Percentiles rank a stretch among this genome's conserved stretches.
Conservation (phyloP, 1,140 invertebrate species). For the Ylistrum balloti region DNA sequence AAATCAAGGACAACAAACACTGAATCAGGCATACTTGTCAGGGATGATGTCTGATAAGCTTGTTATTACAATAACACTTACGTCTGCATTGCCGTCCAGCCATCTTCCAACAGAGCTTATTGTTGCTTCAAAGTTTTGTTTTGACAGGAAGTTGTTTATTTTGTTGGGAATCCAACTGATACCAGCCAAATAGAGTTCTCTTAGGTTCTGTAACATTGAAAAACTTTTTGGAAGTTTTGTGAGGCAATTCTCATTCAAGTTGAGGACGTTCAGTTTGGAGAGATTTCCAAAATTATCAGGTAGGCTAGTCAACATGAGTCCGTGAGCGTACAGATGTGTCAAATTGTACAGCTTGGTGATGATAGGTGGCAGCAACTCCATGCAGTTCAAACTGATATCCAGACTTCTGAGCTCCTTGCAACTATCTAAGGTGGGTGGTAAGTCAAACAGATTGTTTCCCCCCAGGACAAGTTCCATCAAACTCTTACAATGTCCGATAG, state of each 20-base stretch:
- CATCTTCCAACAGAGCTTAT: slow-evolving; percentile 56
- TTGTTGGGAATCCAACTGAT: slow-evolving; percentile 62
- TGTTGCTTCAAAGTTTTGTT: slow-evolving; percentile 44
- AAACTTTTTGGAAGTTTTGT: slow-evolving; percentile 71
- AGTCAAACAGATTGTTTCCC: slow-evolving; percentile 66
- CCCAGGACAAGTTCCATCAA: slow-evolving; percentile 60
- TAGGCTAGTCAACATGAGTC: slow-evolving; percentile 67
- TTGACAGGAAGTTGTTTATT: not conserved
- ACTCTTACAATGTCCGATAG: slow-evolving; percentile 68
- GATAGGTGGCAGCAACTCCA: slow-evolving; percentile 61
- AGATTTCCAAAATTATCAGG: slow-evolving; percentile 73
- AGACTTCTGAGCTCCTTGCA: slow-evolving; percentile 63
- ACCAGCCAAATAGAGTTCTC: slow-evolving; percentile 71
- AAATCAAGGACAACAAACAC: too few species aligned
- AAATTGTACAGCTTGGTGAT: slow-evolving; percentile 67
- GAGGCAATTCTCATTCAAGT: slow-evolving; percentile 72
- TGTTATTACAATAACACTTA: slow-evolving; percentile 68
- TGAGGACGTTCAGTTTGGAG: slow-evolving; percentile 62
- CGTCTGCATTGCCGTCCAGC: slow-evolving; percentile 61
- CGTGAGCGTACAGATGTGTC: slow-evolving; percentile 62
- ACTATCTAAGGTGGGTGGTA: slow-evolving; percentile 67
- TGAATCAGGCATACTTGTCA: too few species aligned
- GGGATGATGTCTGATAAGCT: too few species aligned
- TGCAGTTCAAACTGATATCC: slow-evolving; percentile 70
- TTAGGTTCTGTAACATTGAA: slow-evolving; percentile 68